Evolutionary conservation across 2,888 invertebrate genomes (phyloP), one percentile per base, ranked within the genome.

Genomic region (Dryocosmus kuriphilus): DNA sequence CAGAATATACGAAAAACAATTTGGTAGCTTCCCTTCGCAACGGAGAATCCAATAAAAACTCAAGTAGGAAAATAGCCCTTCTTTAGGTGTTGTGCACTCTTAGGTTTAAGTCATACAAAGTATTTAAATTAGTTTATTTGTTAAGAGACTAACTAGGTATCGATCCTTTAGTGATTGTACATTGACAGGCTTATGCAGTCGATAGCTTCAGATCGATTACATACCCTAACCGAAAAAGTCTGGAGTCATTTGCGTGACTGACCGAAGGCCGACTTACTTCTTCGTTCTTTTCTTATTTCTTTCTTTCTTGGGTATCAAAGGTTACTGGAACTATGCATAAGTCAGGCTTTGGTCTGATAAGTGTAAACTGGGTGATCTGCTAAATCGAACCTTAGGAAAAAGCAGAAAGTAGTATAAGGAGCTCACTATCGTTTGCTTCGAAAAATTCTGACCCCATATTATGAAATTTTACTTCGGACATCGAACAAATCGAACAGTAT

Each of bases 41-140:
- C 3, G 19, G 41, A 71, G 32, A 30, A 55, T 27, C 57, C 24
- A 38, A 51, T 74, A 41, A 60, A 60, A 75, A 75, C 41, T 67
- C 5, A 46, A 30, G 24, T 30, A 71, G 67, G 6, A 51, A 71
- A 51, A 51, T 51, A 51, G 32, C 63, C 77, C 77, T 82, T 74
- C 73, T 74, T 74, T 83, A 80, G 83, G 86, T 83, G 81, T 80
- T 82, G 88, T 89, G 88, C 89, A 89, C 89, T 89, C 89, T 89
- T 86, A 88, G 84, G 88, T 87, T 87, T 79, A 87, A 86, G 85
- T 87, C 86, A 85, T 88, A 83, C 86, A 83, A 81, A 84, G 51
- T 75, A 67, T 78, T 76, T 81, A 85, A 80, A 79, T 83, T 71
- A 38, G 83, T 84, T 84, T 82, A 85, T 82, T 84, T 85, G 86